Evolutionary conservation across 1,140 invertebrate genomes (phyloP), one percentile per base, ranked within the genome.

Genomic region (Metaphire vulgaris): DNA sequence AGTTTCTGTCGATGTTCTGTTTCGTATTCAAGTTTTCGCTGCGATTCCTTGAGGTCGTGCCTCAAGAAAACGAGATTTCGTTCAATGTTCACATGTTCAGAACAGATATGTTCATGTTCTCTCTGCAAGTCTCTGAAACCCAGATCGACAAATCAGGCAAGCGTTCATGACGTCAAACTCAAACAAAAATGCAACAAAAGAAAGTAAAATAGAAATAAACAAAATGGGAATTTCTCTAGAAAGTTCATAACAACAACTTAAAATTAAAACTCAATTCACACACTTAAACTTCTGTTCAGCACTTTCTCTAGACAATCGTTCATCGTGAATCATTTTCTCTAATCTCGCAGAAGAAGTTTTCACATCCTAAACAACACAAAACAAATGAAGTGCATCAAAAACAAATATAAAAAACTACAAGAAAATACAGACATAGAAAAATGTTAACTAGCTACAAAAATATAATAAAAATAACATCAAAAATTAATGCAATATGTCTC

Each of bases 21-120:
- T 86, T 98, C 96, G 79, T 91, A 90, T 78, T 97, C 95, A 41
- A 92, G 89, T 87, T 94, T 93, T 75, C 94, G 88, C 84, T 95
- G 92, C 74, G 91, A 28, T 85, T 97, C 95, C 86, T 95, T 96
- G 41, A 94, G 89, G 83, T 93, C 94, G 86, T 96, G 94, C 83
- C 91, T 91, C 0, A 95, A 84, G 75, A 95, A 86, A 2, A 93
- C 92, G 76, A 96, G 81, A 80, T 92, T 91, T 84, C 93, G 94
- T 82, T 97, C 94, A 75, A 92, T 89, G 71, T 92, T 90, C 21
- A 89, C 89, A 73, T 88, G 81, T 94, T 94, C 78, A 94, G 87
- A 83, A 93, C 92, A 74, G 30, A 83, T 30, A 68, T 78, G 78
- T 26, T 83, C 80, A 12, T 83, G 56, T 67, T 83, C 82, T 41